phyloP scores from a whole-genome alignment of 1,140 invertebrate species.

The Drosophila guanche region DNA sequence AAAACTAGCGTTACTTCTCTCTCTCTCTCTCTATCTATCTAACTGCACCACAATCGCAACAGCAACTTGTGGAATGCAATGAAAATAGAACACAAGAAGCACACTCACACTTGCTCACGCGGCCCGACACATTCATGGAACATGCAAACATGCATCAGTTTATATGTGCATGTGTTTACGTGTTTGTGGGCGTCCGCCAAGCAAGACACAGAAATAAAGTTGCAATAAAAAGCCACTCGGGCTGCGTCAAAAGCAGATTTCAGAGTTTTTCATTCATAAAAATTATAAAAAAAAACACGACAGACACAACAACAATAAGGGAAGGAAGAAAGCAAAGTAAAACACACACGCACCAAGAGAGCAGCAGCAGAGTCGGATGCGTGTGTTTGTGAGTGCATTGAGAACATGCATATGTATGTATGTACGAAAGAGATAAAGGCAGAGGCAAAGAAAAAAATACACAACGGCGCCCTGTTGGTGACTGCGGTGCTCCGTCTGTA shows the following conservation, averaged over 20 bases:
- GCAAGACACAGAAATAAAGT: conserved; percentile 34
- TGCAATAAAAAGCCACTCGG: conserved; percentile 33
- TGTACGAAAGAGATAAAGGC: conserved; percentile 1
- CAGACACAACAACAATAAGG: conserved; percentile 18
- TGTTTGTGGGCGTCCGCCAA: conserved; percentile 3
- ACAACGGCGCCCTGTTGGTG: conserved; percentile 2
- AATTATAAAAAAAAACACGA: conserved; percentile 51
- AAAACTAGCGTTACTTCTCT: conserved; percentile 16
- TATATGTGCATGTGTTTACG: conserved; percentile 17
- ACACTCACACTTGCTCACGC: conserved; percentile 2
- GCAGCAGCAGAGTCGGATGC: conserved; percentile 5
- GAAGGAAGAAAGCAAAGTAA: conserved; percentile 27
- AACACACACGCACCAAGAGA: conserved; percentile 10
- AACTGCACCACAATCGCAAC: conserved; percentile 2
- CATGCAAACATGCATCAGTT: conserved; percentile 14
- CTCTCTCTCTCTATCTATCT: conserved; percentile 7
- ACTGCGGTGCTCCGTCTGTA: too few relatives aligned
- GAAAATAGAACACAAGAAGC: conserved; percentile 51
- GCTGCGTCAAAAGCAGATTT: conserved; percentile 45
- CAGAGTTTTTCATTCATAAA: conserved; percentile 77
- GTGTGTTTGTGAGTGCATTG: conserved; percentile 5
- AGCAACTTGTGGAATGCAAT: conserved; percentile 76
- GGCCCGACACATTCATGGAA: conserved; percentile 18
- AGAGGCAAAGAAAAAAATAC: conserved; percentile 3
- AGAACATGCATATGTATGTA: too few relatives aligned